Percentiles rank a stretch among this genome's conserved stretches.
phyloP scores from a whole-genome alignment of 2,113 vertebrate species.

The Boleophthalmus pectinirostris region DNA sequence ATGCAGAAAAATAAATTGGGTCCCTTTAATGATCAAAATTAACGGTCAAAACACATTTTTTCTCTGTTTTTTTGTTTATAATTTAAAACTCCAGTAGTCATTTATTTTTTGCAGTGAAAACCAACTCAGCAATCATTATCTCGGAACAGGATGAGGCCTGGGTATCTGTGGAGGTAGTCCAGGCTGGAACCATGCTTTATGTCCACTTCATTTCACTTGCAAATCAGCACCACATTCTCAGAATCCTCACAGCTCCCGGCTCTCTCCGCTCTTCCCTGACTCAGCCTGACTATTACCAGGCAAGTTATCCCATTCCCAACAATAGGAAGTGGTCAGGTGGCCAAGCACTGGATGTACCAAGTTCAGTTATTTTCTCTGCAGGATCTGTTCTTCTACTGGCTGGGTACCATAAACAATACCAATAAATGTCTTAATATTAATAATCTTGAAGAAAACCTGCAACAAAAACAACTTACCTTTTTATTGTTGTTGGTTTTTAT shows the following conservation, averaged over 20 bases:
- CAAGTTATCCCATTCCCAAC: slow-evolving; percentile 53
- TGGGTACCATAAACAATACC: no score
- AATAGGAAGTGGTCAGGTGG: slow-evolving; percentile 65
- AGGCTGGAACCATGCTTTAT: slow-evolving; percentile 64
- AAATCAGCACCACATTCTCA: slow-evolving; percentile 72
- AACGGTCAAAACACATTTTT: neutral
- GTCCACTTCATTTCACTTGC: slow-evolving; percentile 80
- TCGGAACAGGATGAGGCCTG: slow-evolving; percentile 1
- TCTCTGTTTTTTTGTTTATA: slow-evolving; percentile 44
- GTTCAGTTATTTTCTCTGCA: slow-evolving; percentile 39
- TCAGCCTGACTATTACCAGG: slow-evolving; percentile 64
- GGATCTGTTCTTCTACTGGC: slow-evolving; percentile 21
- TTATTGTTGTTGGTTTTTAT: no score
- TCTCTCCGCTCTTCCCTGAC: slow-evolving; percentile 47
- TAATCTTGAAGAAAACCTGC: neutral
- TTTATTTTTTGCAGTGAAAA: slow-evolving; percentile 34
- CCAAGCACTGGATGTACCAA: slow-evolving; percentile 46
- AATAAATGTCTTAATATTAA: no score
- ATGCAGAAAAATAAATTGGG: no score
- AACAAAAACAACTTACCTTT: neutral
- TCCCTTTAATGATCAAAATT: neutral
- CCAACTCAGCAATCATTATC: neutral
- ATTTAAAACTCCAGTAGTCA: slow-evolving; percentile 44
- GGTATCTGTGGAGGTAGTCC: slow-evolving; percentile 36
- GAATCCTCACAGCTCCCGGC: slow-evolving; percentile 45